A percentile compares a stretch with the other conserved stretches of the same genome.
phyloP scores from a whole-genome alignment of 2,797 vertebrate genomes.

The Ctenopoma kingsleyae region DNA sequence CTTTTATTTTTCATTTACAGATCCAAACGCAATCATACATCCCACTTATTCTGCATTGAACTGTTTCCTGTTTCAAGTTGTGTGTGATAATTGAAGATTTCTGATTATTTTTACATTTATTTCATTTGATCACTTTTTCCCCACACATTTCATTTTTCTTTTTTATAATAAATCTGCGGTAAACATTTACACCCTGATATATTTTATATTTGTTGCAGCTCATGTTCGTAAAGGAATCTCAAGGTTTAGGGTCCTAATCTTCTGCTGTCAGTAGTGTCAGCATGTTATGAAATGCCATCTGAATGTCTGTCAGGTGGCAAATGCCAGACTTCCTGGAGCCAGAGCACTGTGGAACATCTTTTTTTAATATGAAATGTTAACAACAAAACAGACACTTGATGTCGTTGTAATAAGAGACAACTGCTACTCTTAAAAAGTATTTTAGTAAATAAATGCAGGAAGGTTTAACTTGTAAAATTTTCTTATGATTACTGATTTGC shows the following conservation, averaged over 20 bases:
- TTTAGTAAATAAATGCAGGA: background rate
- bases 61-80: no score
- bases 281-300: background rate
- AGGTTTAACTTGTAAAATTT: slow-evolving; percentile 3
- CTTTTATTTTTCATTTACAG: background rate
- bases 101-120: background rate
- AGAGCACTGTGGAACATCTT: background rate
- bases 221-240: background rate
- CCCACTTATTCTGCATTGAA: background rate
- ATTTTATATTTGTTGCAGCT: background rate
- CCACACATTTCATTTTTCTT: background rate
- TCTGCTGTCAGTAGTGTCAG: background rate
- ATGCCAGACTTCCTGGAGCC: background rate
- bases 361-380: background rate
- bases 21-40: background rate
- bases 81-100: background rate
- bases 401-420: background rate
- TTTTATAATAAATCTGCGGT: background rate
- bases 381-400: background rate
- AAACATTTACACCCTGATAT: background rate
- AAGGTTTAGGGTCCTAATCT: background rate
- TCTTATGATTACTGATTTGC: background rate
- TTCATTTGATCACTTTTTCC: background rate
- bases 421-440: background rate
- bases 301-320: background rate